These are phyloP conservation scores for Lasioglossum calceatum DNA, from an alignment of 2,888 invertebrate species.

Conservation along the genomic window DNA sequence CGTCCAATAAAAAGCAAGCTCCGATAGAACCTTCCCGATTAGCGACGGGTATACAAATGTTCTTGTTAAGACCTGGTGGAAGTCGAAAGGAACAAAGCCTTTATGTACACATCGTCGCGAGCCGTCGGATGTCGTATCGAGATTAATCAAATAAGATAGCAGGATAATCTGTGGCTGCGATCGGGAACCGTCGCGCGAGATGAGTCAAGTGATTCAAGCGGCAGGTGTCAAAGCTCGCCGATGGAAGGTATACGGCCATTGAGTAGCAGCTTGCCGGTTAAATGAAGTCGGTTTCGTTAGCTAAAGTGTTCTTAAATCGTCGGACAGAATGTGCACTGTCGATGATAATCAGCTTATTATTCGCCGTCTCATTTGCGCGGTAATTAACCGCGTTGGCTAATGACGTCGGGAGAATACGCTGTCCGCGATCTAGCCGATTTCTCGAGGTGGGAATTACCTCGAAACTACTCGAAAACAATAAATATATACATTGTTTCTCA, in stretches of 20 bases:
- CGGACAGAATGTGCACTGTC: constrained; percentile 7
- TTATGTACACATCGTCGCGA: constrained; percentile 14
- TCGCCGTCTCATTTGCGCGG: background rate
- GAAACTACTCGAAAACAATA: background rate
- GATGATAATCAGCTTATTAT: constrained; percentile 10
- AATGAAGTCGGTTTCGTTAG: constrained; percentile 31
- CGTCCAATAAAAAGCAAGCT: background rate
- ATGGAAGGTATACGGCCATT: constrained; percentile 16
- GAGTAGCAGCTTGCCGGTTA: constrained; percentile 49
- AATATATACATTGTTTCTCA: too few relatives aligned
- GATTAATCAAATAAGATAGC: constrained; percentile 58
- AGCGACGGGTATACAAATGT: background rate
- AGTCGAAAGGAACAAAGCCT: background rate
- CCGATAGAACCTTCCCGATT: background rate
- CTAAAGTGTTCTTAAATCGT: constrained; percentile 17
- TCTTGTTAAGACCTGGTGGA: background rate
- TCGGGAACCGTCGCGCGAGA: constrained; percentile 48
- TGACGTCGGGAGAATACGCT: background rate
- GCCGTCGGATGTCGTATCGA: constrained; percentile 34
- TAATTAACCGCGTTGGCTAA: background rate
- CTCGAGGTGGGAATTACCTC: background rate
- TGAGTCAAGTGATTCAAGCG: constrained; percentile 44
- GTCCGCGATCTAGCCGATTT: background rate
- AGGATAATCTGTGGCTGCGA: constrained; percentile 35
- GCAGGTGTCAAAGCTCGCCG: constrained; percentile 54